phyloP scores from a whole-genome alignment of 2,113 vertebrate species.

The Apistogramma diplotaenia region DNA sequence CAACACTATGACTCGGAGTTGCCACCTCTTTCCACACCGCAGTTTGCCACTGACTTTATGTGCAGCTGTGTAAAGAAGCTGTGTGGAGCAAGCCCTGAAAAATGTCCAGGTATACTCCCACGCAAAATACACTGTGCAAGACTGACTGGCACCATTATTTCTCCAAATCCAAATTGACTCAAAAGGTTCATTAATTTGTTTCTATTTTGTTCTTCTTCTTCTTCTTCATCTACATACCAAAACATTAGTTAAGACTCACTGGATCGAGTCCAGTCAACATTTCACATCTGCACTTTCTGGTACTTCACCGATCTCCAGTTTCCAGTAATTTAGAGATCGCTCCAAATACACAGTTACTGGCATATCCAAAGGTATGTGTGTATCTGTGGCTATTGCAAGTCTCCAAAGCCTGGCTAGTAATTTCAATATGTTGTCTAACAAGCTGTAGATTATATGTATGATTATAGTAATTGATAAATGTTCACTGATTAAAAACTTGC shows the following conservation, averaged over 20 bases:
- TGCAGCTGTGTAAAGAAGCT: neutral
- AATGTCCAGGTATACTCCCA: neutral
- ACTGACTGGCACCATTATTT: neutral
- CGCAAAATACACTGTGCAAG: neutral
- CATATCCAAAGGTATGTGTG: neutral
- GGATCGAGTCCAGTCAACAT: too few relatives aligned
- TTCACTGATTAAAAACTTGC: neutral
- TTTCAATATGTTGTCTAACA: neutral
- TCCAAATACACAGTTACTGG: neutral
- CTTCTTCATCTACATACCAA: too few relatives aligned
- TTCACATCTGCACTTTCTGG: too few relatives aligned
- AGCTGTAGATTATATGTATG: neutral
- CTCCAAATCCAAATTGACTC: neutral
- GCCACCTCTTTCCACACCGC: neutral
- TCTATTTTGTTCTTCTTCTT: too few relatives aligned
- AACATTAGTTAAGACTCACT: too few relatives aligned
- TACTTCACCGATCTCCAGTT: neutral
- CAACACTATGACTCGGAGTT: neutral
- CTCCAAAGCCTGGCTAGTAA: neutral
- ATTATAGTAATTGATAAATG: neutral
- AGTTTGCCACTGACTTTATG: slow-evolving; percentile 13
- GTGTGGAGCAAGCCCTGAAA: neutral
- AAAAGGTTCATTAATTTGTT: too few relatives aligned
- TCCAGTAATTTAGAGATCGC: neutral
- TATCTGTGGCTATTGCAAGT: neutral